phyloP scores from a whole-genome alignment of 2,797 vertebrate genomes.

The Benthosema pterotum region DNA sequence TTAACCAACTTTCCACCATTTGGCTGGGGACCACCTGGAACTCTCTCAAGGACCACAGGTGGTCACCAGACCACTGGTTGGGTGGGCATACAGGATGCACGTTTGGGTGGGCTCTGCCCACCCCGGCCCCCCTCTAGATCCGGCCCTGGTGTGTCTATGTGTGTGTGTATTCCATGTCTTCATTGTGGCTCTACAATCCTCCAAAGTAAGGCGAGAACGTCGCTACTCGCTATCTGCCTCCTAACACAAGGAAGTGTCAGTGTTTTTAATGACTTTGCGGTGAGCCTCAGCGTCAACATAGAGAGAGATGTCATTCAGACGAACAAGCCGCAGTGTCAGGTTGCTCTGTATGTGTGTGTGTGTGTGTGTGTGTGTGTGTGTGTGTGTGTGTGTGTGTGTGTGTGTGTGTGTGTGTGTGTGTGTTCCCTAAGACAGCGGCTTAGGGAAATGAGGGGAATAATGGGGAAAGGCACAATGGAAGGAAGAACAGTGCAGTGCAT shows the following conservation, averaged over 20 bases:
- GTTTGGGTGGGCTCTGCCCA: no score
- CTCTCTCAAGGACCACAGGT: no score
- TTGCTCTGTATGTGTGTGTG: constrained; percentile 28
- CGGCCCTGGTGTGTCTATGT: no score
- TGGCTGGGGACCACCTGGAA: no score
- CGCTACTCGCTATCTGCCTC: constrained; percentile 32
- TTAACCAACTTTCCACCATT: no score
- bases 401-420: no score
- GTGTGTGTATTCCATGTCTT: not conserved
- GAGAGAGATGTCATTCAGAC: constrained; percentile 24
- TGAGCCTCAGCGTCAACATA: constrained; percentile 53
- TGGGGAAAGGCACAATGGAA: no score
- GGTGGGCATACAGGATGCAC: no score
- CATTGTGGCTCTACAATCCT: not conserved
- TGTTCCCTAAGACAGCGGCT: not conserved
- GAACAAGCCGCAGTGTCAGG: constrained; percentile 17
- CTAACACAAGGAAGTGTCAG: constrained; percentile 26
- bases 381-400: no score
- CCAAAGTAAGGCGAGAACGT: constrained; percentile 30
- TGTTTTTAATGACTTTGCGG: constrained; percentile 52
- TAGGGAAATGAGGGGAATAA: not conserved
- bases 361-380: not conserved
- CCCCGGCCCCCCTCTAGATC: no score
- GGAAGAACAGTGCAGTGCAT: not conserved
- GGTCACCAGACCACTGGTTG: no score